Base-by-base conservation (phyloP, 1,140 invertebrate species). In the Polypedilum vanderplanki region DNA sequence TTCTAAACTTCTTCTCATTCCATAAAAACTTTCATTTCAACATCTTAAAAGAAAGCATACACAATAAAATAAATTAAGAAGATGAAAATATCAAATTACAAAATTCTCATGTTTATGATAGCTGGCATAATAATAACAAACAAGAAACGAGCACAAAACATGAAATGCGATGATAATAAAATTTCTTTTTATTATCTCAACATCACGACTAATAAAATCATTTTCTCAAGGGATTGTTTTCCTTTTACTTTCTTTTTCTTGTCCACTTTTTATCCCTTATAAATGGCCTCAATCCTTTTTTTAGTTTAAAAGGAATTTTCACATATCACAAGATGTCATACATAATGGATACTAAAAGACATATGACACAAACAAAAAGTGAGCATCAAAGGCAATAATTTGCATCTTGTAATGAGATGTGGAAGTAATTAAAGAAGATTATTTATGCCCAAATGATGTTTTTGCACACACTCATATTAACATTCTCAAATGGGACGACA, bases 131-230 rank as follows among this genome's bases (percentile, higher is more conserved):
- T 33, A 33, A 33, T 5, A 33, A 33, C 24, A 33, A 33, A 33
- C 24, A 33, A 33, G 24, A 33, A 33, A 57, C 12, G 10, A 57
- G 46, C 46, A 57, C n/a, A n/a, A 57, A 57, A 33, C 24, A 57
- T 57, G 46, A 57, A 57, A 57, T 57, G 46, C 46, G 46, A 57
- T 57, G 24, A 33, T 33, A 33, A 33, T 33, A 33, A 57, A 57
- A 57, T 57, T 57, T n/a, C n/a, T 57, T n/a, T 57, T 57, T 57
- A 57, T 57, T 57, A 57, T 57, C 46, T 57, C 46, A 57, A 57
- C 46, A 57, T 57, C 46, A 57, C 46, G 46, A 57, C 46, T 57
- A 57, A 57, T 57, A 57, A 57, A 57, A 57, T 57, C n/a, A 57
- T 57, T 57, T 57, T 57, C 46, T 57, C 46, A 57, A 57, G 46